Evolutionary conservation across 2,113 vertebrate genomes (phyloP), one percentile per base, ranked within the genome.

Genomic region (Sturnira hondurensis): DNA sequence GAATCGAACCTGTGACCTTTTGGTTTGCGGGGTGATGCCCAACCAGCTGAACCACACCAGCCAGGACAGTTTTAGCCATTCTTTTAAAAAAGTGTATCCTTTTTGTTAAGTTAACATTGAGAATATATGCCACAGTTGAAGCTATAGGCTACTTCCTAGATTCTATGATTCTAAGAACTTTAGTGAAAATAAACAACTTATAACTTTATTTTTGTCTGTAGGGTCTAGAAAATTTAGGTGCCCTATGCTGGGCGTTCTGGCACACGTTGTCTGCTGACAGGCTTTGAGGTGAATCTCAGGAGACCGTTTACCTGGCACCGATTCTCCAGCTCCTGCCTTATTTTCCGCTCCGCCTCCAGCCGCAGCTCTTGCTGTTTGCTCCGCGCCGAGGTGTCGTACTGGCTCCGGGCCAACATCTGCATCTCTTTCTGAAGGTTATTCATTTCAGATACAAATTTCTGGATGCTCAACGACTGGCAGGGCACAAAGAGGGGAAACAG

Each of bases 381-480:
- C 47, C 90, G 91, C 1, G 94, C 36, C 20, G 96, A 87, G 20
- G 96, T 78, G 1, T 97, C 97, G 11, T 96, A 87, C 43, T 98
- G 98, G 20, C 97, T 98, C 94, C 94, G 97, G 68, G 98, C 97
- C 93, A 98, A 54, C 31, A 95, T 78, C 58, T 98, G 96, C 95
- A 98, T 98, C 95, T 99, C 96, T 0, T 89, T 93, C 95, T 98
- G 98, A 38, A 98, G 84, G 5, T 58, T 97, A 4, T 82, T 88
- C 82, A 98, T 97, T 71, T 98, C 98, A 5, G 70, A 95, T 20
- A 97, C 86, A 58, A 98, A 97, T 90, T 96, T 97, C 96, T 98
- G 97, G 86, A 98, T 98, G 31, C 97, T 97, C 93, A 98, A 38
- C 74, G 97, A 97, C 98, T 98, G 68, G n/a, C 0, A 73, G 43